phyloP scores from a whole-genome alignment of 2,113 vertebrate species.

The Pachycephala philippinensis region DNA sequence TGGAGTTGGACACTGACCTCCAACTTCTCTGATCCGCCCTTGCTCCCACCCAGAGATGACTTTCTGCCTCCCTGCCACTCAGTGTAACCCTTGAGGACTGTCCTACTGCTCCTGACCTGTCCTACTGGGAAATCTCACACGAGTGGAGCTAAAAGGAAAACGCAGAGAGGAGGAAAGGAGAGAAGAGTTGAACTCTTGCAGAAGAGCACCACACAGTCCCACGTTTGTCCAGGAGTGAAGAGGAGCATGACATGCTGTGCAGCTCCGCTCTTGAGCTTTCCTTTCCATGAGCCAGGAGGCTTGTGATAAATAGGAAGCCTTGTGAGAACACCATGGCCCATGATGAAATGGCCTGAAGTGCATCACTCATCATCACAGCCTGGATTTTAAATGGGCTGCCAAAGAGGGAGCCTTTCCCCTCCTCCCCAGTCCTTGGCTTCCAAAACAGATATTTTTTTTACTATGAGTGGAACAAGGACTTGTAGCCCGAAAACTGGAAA shows the following conservation, averaged over 20 bases:
- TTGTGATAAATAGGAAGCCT: not conserved
- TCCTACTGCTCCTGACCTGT: not conserved
- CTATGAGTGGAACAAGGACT: not conserved
- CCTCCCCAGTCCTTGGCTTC: not conserved
- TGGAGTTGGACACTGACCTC: not conserved
- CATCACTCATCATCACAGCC: not conserved
- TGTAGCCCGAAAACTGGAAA: not conserved
- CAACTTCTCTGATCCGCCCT: not conserved
- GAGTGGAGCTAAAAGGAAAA: not conserved
- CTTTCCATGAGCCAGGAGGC: not conserved
- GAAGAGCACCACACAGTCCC: fast-evolving
- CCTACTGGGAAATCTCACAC: not conserved
- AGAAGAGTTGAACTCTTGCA: not conserved
- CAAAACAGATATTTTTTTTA: not conserved
- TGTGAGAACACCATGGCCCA: not conserved
- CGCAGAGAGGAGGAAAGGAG: not conserved
- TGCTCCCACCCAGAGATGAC: not conserved
- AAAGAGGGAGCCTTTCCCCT: not conserved
- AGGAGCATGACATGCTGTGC: not conserved
- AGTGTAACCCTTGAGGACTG: not conserved
- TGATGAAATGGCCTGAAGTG: not conserved
- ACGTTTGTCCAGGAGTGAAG: fast-evolving
- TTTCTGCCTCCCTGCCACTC: not conserved
- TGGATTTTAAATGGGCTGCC: not conserved
- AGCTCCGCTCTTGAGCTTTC: not conserved